Conservation (phyloP, 2,888 invertebrate genomes). For the Chloroclysta siterata region DNA sequence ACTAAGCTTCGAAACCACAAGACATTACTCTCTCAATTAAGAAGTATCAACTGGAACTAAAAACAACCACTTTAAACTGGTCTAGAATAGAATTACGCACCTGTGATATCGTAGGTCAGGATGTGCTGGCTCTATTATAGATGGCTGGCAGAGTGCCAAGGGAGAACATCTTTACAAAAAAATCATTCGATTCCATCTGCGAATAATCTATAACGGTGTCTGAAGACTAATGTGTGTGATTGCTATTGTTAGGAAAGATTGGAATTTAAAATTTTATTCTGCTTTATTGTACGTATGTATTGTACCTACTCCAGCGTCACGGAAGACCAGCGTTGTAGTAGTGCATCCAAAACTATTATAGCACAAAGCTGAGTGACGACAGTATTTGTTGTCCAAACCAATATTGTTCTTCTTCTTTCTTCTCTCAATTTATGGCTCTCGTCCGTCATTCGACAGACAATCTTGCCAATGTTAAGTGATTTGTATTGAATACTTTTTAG, state of each 20-base stretch:
- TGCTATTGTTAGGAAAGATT: slow-evolving; percentile 9
- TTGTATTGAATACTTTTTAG: too few relatives aligned
- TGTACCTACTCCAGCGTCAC: too few relatives aligned
- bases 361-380: too few relatives aligned
- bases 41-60: slow-evolving; percentile 25
- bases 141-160: slow-evolving; percentile 25
- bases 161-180: slow-evolving; percentile 35
- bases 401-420: too few relatives aligned
- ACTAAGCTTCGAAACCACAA: slow-evolving; percentile 30
- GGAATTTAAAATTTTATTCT: neutral
- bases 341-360: too few relatives aligned
- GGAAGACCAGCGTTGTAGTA: too few relatives aligned
- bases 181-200: slow-evolving; percentile 42
- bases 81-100: slow-evolving; percentile 1
- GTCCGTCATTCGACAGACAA: too few relatives aligned
- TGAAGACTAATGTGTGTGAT: slow-evolving; percentile 4
- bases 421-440: too few relatives aligned
- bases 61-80: slow-evolving; percentile 16
- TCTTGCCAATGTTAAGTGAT: too few relatives aligned
- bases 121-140: slow-evolving; percentile 13
- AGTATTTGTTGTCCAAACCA: too few relatives aligned
- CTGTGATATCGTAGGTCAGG: slow-evolving; percentile 24
- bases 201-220: slow-evolving; percentile 37
- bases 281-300: neutral
- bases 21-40: slow-evolving; percentile 29